Evolutionary conservation across 2,888 invertebrate genomes (phyloP).

Genomic region (Cantharis flavilabris): DNA sequence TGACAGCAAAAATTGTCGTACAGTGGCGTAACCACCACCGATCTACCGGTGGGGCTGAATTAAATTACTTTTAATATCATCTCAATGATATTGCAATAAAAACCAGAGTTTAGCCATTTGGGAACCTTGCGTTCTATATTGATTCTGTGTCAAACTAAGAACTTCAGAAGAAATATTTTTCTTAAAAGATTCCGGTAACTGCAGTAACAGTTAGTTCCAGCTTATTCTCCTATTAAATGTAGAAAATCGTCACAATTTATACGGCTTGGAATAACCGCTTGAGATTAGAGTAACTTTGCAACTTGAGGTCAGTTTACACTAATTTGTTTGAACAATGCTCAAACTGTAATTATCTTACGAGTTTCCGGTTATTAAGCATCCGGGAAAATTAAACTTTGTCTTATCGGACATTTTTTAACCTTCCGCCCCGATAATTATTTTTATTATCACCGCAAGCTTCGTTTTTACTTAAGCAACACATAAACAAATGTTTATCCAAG

Average conservation of each 20-base stretch:
- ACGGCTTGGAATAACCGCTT: background rate
- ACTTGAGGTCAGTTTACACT: background rate
- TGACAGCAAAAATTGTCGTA: too few species aligned
- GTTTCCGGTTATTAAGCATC: background rate
- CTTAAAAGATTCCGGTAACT: background rate
- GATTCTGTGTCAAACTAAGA: too few species aligned
- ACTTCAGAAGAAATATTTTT: too few species aligned
- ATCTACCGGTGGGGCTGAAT: too few species aligned
- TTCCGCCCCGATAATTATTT: background rate
- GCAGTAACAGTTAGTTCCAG: background rate
- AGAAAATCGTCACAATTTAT: background rate
- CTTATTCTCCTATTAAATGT: background rate
- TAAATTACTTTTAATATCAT: too few species aligned
- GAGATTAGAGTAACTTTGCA: background rate
- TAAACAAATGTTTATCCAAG: background rate
- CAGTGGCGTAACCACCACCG: too few species aligned
- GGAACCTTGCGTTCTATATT: too few species aligned
- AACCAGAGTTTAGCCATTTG: too few species aligned
- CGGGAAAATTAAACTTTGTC: background rate
- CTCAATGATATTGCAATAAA: too few species aligned
- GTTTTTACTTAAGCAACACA: background rate
- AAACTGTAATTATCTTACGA: constrained; percentile 1
- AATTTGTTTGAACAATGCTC: background rate
- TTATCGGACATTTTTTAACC: background rate
- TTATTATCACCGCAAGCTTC: background rate